A percentile compares a stretch with the other conserved stretches of the same genome.
Conservation (phyloP, 2,113 vertebrate genomes). For the Hepsetus odoe region DNA sequence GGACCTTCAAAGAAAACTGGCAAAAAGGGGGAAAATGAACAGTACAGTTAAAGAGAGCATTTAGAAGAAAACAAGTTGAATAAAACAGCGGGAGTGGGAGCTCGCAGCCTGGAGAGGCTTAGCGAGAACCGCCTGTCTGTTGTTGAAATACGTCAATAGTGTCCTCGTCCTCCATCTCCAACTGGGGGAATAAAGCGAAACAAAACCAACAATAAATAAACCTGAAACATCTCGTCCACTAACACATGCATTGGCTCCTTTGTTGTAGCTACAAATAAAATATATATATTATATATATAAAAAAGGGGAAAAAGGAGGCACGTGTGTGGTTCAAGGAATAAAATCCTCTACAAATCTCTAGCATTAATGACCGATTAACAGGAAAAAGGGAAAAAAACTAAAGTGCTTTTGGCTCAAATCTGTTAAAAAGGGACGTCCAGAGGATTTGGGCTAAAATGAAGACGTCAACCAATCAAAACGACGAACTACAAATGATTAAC, state of each 20-base stretch:
- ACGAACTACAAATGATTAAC: no score
- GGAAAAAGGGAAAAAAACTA: no score
- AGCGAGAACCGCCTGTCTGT: conserved; percentile 81
- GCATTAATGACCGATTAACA: no score
- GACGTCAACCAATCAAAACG: not conserved
- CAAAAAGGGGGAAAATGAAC: conserved; percentile 29
- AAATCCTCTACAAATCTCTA: no score
- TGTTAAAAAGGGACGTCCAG: not conserved
- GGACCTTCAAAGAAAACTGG: conserved; percentile 48
- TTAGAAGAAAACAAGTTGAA: conserved; percentile 61
- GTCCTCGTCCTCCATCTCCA: conserved; percentile 86
- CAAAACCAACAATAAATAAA: not conserved
- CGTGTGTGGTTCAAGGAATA: no score
- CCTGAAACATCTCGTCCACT: no score
- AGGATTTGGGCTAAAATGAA: not conserved
- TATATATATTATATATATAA: no score
- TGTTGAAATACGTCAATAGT: conserved; percentile 86
- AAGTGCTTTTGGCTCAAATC: no score
- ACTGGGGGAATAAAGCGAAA: no score
- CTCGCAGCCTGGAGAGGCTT: conserved; percentile 65
- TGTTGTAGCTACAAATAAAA: no score
- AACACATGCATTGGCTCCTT: no score
- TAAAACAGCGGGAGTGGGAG: conserved; percentile 64
- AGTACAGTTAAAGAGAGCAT: conserved; percentile 54
- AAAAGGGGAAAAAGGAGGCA: no score